phyloP scores from a whole-genome alignment of 2,888 invertebrate species.

The Lobophora halterata region DNA sequence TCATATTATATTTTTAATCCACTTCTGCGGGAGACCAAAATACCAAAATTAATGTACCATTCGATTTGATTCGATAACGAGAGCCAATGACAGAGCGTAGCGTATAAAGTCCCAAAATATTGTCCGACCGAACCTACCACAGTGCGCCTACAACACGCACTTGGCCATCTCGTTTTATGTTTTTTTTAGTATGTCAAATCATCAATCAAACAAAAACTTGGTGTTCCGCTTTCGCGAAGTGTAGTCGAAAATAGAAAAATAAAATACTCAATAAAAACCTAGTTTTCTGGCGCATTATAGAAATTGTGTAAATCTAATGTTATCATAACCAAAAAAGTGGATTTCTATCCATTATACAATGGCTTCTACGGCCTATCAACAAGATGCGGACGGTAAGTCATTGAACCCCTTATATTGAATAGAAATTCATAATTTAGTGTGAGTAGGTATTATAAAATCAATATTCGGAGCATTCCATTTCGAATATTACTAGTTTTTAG shows the following conservation, averaged over 20 bases:
- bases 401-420: constrained; percentile 10
- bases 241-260: constrained; percentile 45
- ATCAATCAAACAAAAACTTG: too few species aligned
- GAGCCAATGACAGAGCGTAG: too few species aligned
- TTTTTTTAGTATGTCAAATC: too few species aligned
- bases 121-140: too few species aligned
- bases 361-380: constrained; percentile 68
- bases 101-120: too few species aligned
- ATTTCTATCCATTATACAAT: constrained; percentile 45
- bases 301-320: constrained; percentile 23
- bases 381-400: constrained; percentile 68
- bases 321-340: constrained; percentile 12
- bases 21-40: too few species aligned
- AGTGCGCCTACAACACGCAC: too few species aligned
- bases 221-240: background rate
- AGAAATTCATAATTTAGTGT: too few species aligned
- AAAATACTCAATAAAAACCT: constrained; percentile 28
- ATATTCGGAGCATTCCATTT: constrained; percentile 14
- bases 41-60: too few species aligned
- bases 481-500: constrained; percentile 5
- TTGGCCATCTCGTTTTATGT: too few species aligned
- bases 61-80: too few species aligned
- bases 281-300: constrained; percentile 14
- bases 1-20: too few species aligned
- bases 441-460: constrained; percentile 7